Evolutionary conservation across 1,140 invertebrate genomes (phyloP), one percentile per base, ranked within the genome.

Genomic region (Drosophila arizonae): DNA sequence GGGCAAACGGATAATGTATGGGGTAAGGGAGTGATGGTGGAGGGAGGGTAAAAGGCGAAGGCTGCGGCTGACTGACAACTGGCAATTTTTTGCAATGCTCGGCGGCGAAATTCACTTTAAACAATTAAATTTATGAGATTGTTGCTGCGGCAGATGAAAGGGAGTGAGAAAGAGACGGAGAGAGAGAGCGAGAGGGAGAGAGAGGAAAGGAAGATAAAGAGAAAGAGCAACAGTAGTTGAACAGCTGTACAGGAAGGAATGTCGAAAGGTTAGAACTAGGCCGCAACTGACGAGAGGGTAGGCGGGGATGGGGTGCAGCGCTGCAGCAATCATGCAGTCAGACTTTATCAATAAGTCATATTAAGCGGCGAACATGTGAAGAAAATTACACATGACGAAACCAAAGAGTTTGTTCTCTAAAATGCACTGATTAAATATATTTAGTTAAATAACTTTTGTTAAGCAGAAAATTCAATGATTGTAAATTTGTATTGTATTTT

Each of bases 61-160:
- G 46, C 46, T 9, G 46, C 21, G 24, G 11, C 26, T 30, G 28
- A 58, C n/a, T 46, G 17, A 43, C 41, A 64, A 63, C 68, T 70
- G 58, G 77, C 68, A 81, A 60, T 78, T 81, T 73, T 62, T 57
- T 74, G 71, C 76, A 71, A 39, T 58, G 62, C 55, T 60, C 41
- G 79, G 68, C 82, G 82, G 82, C 79, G 51, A 77, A 87, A 86
- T 87, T 86, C 62, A 73, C 79, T 86, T 87, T 78, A 82, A 87
- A 86, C 79, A 86, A 86, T 88, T 88, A 88, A 89, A 88, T 89
- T 89, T 88, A 85, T 85, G 84, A 75, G 84, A 87, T 87, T 87
- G 77, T 63, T 81, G 73, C 45, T 52, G 43, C 66, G 69, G 66
- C 65, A 76, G 73, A 85, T 85, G 71, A 85, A 85, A 80, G 64